A percentile compares a stretch with the other conserved stretches of the same genome.
phyloP scores from a whole-genome alignment of 2,888 invertebrate genomes.

The Orchestes rusci region DNA sequence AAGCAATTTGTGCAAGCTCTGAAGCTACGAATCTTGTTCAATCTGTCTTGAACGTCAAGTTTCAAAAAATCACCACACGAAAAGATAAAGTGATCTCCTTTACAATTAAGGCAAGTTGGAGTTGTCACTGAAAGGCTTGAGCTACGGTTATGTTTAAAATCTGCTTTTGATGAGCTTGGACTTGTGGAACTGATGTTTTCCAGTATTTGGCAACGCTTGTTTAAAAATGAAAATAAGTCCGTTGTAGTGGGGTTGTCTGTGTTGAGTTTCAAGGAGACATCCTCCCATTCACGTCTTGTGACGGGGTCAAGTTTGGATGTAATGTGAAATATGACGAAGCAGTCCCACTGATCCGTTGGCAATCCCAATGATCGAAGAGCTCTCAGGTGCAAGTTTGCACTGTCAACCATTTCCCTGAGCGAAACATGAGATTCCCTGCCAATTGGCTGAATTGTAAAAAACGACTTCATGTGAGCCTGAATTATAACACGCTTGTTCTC shows the following conservation, averaged over 20 bases:
- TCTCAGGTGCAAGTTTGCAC: conserved; percentile 1
- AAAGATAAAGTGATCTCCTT: conserved; percentile 2
- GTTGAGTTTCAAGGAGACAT: conserved; percentile 1
- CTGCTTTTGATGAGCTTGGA: no score
- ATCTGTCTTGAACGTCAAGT: background rate
- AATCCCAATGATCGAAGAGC: conserved; percentile 1
- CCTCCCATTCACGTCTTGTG: no score
- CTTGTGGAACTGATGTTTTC: no score
- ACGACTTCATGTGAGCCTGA: no score
- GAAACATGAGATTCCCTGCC: no score
- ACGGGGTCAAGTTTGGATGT: background rate
- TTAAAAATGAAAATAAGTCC: conserved; percentile 1
- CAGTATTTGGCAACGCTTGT: no score
- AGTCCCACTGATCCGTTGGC: no score
- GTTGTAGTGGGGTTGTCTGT: background rate
- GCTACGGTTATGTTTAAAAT: no score
- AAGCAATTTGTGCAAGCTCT: conserved; percentile 8
- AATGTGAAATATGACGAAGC: no score
- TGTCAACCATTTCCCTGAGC: conserved; percentile 2
- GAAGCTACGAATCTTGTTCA: conserved; percentile 2
- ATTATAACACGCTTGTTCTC: background rate
- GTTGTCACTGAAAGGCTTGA: background rate
- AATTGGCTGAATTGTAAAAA: no score
- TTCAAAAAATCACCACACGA: conserved; percentile 5
- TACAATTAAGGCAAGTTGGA: conserved; percentile 1